Evolutionary conservation across 2,888 invertebrate species (phyloP), one percentile per base, ranked within the genome.

Genomic region (Tortricodes alternella): DNA sequence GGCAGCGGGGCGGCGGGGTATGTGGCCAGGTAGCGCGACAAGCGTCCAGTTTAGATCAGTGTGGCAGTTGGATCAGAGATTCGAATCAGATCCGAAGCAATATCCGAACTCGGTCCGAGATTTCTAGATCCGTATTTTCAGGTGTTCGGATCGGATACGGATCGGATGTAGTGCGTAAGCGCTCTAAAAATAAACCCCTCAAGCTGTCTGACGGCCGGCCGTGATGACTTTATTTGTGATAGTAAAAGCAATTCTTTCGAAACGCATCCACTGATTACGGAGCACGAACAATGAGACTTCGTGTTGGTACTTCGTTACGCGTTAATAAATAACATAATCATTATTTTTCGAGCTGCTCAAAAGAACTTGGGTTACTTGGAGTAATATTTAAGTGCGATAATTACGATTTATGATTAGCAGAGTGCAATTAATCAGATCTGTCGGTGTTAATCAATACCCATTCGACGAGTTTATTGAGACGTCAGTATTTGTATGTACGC

Each of bases 341-440:
- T 58, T 46, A 49, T 61, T 55, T 44, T 23, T 19, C 39, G 41
- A 21, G 57, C 32, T 34, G 52, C 19, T 49, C 34, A 49, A 53
- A 56, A 38, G 55, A 58, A 44, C 52, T 60, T 59, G 62, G 56
- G 53, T 60, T 29, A 11, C 29, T 29, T 1, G 32, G 34, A n/a
- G 18, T 38, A 50, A 65, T 61, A 60, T 61, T 59, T 48, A 51
- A 55, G 21, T 53, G 24, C 51, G 65, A 61, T 67, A 68, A 70
- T 66, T 67, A 62, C 66, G 61, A 67, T 62, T 68, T 64, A 65
- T 67, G 66, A 59, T 68, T 67, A 71, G 69, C 65, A 62, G 63
- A 38, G 34, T 39, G 61, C 65, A 64, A 74, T 76, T 75, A 70
- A 78, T 76, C 72, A 74, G 63, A 21, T 39, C 61, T 67, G 70